A percentile compares a stretch with the other conserved stretches of the same genome.
Conservation (phyloP, 2,113 vertebrate species). For the Alligator mississippiensis region DNA sequence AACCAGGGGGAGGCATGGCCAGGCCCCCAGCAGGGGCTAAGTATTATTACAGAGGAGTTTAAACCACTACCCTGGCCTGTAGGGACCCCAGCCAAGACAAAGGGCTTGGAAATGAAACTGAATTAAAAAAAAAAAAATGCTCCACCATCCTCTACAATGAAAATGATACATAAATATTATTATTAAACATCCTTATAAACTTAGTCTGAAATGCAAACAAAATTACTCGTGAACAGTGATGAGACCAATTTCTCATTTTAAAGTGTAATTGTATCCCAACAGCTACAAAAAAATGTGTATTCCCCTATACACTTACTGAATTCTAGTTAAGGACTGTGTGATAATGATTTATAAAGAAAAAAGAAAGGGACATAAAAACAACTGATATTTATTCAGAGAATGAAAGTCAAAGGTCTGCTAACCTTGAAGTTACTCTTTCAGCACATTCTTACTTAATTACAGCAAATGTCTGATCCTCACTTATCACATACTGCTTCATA, state of each 20-base stretch:
- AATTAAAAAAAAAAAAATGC: background rate
- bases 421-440: background rate
- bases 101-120: background rate
- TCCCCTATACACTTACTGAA: background rate
- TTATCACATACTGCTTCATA: background rate
- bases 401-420: conserved; percentile 24
- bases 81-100: too few relatives aligned
- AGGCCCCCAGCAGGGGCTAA: too few relatives aligned
- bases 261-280: background rate
- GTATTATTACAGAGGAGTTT: too few relatives aligned
- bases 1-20: too few relatives aligned
- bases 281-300: background rate
- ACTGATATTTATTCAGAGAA: background rate
- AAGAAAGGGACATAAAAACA: background rate
- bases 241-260: background rate
- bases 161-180: background rate
- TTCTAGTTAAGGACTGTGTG: background rate
- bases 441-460: background rate
- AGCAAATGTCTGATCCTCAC: background rate
- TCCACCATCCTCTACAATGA: background rate
- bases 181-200: background rate
- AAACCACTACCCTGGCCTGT: too few relatives aligned
- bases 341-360: conserved; percentile 6
- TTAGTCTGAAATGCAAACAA: background rate
- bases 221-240: background rate